phyloP scores from a whole-genome alignment of 2,797 vertebrate genomes.

The Thripadectes ignobilis region DNA sequence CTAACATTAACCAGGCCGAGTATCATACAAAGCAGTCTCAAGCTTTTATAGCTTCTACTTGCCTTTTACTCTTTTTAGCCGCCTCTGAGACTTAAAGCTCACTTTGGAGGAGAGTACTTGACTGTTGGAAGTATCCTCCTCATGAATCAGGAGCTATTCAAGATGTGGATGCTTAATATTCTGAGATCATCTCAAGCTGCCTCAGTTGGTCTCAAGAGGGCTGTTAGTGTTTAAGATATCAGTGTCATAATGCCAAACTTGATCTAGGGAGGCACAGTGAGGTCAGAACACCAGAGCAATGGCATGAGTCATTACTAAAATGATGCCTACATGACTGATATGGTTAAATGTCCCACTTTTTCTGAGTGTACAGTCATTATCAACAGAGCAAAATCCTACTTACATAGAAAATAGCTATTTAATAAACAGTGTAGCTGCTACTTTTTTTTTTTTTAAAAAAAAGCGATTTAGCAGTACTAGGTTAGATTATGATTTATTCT shows the following conservation, averaged over 20 bases:
- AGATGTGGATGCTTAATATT: neutral
- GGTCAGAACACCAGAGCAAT: neutral
- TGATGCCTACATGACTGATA: neutral
- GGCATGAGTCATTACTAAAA: slow-evolving; percentile 41
- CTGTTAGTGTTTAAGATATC: slow-evolving; percentile 23
- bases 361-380: neutral
- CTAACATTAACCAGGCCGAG: slow-evolving; percentile 16
- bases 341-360: neutral
- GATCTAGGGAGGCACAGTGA: slow-evolving; percentile 33
- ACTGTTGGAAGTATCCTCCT: neutral
- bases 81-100: neutral
- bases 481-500: neutral
- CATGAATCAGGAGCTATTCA: slow-evolving; percentile 5
- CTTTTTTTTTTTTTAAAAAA: neutral
- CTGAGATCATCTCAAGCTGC: slow-evolving; percentile 42
- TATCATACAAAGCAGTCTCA: neutral
- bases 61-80: neutral
- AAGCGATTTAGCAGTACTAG: neutral
- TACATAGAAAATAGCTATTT: neutral
- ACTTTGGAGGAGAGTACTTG: neutral
- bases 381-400: neutral
- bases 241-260: slow-evolving; percentile 35
- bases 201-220: slow-evolving; percentile 15
- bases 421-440: neutral
- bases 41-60: neutral